Evolutionary conservation across 2,888 invertebrate genomes (phyloP), one percentile per base, ranked within the genome.

Genomic region (Orgyia antiqua): DNA sequence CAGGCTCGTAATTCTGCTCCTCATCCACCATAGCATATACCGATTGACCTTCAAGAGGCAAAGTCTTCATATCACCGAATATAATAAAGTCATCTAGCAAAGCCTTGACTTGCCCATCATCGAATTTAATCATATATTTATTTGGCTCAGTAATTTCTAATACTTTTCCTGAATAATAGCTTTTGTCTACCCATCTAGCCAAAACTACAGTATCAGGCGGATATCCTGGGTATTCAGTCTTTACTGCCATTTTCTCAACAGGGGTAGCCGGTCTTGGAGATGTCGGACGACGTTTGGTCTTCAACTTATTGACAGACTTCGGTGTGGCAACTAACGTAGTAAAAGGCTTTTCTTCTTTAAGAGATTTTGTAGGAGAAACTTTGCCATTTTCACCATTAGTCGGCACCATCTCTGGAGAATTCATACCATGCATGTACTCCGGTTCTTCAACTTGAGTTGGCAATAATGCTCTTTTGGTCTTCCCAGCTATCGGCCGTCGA

Each of bases 181-280:
- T 88, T 50, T 89, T 90, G 55, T 92, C 91, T 0, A 89, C 88
- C 91, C 92, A 92, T 61, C 89, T 90, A 0, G 91, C 92, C 45
- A 91, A 78, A 0, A 91, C 91, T 0, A 78, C 75, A 0, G 87
- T 87, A 3, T 84, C 86, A 0, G 79, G 77, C 0, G 77, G 56
- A 34, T 58, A 72, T 0, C 82, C 83, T 3, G 76, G 68, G 24
- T 78, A 83, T 39, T 86, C 86, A 0, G 53, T 39, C 35, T 84
- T 84, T 0, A 73, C 36, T 0, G 56, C 32, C 5, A 57, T 39
- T 13, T 80, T 84, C 29, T 83, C 84, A 0, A 84, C 82, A 0
- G 86, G 86, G 0, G 84, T 83, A 0, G 79, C 79, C 0, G 83
- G 86, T 10, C 86, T 52, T 0, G 86, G 86, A 0, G 86, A 86